These are phyloP conservation scores for Agrochola circellaris DNA, from an alignment of 2,888 invertebrate species.

Conservation along the genomic window DNA sequence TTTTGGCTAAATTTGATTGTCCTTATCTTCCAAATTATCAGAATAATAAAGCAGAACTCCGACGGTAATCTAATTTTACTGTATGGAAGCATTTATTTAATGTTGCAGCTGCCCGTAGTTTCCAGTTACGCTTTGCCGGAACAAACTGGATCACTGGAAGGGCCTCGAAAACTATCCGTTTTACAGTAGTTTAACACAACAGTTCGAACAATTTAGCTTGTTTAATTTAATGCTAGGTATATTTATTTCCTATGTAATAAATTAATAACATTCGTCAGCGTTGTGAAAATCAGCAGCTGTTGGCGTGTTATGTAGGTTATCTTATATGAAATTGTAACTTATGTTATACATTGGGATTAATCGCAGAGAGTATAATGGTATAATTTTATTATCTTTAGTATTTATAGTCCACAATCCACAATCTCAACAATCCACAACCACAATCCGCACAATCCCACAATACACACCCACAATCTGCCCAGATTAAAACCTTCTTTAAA, in stretches of 20 bases:
- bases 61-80: conserved; percentile 49
- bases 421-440: no score
- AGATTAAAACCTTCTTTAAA: no score
- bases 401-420: no score
- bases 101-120: conserved; percentile 55
- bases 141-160: conserved; percentile 1
- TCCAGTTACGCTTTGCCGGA: conserved; percentile 39
- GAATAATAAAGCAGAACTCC: conserved; percentile 55
- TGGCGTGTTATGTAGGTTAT: no score
- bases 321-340: not conserved
- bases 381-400: no score
- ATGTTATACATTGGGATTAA: not conserved
- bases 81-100: conserved; percentile 23
- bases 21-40: conserved; percentile 67
- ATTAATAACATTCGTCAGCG: not conserved
- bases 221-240: not conserved
- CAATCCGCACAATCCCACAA: no score
- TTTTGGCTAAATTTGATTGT: conserved; percentile 64
- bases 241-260: not conserved
- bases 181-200: not conserved
- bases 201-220: not conserved
- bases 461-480: no score
- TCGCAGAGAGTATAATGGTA: not conserved
- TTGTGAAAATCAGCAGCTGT: not conserved
- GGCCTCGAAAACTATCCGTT: conserved; percentile 1